Percentiles rank a stretch among this genome's conserved stretches.
These are phyloP conservation scores for Meloidogyne floridensis DNA, from an alignment of 1,140 invertebrate genomes.

Conservation along the genomic window DNA sequence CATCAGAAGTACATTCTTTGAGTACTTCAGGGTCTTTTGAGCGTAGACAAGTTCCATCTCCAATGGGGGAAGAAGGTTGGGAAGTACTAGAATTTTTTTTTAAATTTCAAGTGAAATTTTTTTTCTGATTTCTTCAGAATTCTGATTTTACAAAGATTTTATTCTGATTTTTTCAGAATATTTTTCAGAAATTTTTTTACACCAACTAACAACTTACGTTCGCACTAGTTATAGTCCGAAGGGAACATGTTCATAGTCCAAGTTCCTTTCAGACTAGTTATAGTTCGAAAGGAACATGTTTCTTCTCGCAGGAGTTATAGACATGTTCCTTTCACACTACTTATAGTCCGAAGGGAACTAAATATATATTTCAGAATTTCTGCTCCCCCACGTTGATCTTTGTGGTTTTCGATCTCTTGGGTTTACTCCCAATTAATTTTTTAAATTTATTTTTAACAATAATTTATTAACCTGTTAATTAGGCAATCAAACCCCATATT, in stretches of 20 bases:
- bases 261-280: not conserved
- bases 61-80: not conserved
- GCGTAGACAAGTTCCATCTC: not conserved
- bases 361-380: too few relatives aligned
- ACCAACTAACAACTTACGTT: too few relatives aligned
- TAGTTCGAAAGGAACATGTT: too few relatives aligned
- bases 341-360: too few relatives aligned
- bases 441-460: not conserved
- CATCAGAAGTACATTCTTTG: not conserved
- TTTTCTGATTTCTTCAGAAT: too few relatives aligned
- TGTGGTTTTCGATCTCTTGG: too few relatives aligned
- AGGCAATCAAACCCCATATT: not conserved
- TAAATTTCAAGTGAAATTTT: not conserved
- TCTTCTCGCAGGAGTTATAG: too few relatives aligned
- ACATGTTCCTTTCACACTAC: too few relatives aligned
- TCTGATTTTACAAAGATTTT: not conserved
- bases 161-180: not conserved
- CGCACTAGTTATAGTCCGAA: too few relatives aligned
- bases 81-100: not conserved
- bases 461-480: conserved; percentile 6
- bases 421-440: not conserved
- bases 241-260: not conserved
- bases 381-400: too few relatives aligned
- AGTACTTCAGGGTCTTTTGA: not conserved
- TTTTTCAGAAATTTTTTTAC: too few relatives aligned